Conservation (phyloP, 2,888 invertebrate genomes). For the Drosophila algonquin region DNA sequence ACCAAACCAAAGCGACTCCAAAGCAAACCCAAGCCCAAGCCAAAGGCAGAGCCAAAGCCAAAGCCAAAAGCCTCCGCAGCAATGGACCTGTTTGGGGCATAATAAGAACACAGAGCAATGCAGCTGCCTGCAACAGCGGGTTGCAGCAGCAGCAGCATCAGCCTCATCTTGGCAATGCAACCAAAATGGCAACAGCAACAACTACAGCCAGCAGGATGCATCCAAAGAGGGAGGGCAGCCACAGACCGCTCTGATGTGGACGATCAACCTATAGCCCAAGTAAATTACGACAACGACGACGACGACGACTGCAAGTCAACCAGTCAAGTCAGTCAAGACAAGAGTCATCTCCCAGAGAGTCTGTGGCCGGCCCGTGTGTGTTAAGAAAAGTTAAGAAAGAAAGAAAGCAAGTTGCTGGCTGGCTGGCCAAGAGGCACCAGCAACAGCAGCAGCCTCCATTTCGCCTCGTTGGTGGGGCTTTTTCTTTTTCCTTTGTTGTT, state of each 20-base stretch:
- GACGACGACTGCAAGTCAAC: constrained; percentile 69
- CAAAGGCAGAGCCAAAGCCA: constrained; percentile 30
- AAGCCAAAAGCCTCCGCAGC: constrained; percentile 32
- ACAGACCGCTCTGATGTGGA: constrained; percentile 51
- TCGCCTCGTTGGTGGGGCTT: constrained; percentile 27
- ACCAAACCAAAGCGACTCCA: constrained; percentile 68
- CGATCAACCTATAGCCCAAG: constrained; percentile 80
- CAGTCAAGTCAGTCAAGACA: constrained; percentile 78
- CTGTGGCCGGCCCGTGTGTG: constrained; percentile 22
- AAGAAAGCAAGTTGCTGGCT: constrained; percentile 68
- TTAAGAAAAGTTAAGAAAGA: constrained; percentile 71
- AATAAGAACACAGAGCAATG: constrained; percentile 74
- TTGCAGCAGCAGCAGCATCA: constrained; percentile 45
- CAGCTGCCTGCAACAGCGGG: constrained; percentile 42
- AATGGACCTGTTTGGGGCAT: constrained; percentile 73
- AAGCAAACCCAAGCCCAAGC: constrained; percentile 58
- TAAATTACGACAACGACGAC: constrained; percentile 73
- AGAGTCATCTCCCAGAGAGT: constrained; percentile 44
- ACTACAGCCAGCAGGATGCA: constrained; percentile 23
- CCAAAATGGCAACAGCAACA: constrained; percentile 59
- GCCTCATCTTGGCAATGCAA: constrained; percentile 50
- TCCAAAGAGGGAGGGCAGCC: constrained; percentile 6
- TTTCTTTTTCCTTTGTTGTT: constrained; percentile 54
- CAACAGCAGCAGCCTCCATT: constrained; percentile 57
- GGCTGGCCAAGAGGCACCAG: constrained; percentile 53